Percentiles rank a stretch among this genome's conserved stretches.
Conservation (phyloP, 2,888 invertebrate genomes). For the Magallana nippona region DNA sequence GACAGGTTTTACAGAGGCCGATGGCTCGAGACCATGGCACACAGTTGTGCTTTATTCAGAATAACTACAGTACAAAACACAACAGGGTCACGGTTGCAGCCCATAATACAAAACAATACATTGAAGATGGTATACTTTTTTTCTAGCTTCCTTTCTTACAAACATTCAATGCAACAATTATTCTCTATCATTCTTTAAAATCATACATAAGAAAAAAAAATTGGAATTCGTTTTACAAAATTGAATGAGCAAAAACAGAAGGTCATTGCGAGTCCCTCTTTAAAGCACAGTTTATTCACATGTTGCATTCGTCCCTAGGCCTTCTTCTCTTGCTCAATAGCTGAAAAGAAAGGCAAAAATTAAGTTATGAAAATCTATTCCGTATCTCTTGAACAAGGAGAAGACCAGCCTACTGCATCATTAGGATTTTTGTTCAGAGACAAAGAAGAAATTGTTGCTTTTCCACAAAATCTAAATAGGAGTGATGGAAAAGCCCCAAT, state of each 20-base stretch:
- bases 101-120: neutral
- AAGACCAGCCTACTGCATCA: neutral
- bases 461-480: too few relatives aligned
- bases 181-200: neutral
- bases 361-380: neutral
- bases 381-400: neutral
- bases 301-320: conserved; percentile 32
- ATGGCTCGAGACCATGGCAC: neutral
- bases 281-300: conserved; percentile 23
- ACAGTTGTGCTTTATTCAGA: conserved; percentile 17
- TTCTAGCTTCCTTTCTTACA: neutral
- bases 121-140: neutral
- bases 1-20: neutral
- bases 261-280: neutral
- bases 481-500: too few relatives aligned
- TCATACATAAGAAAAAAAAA: conserved; percentile 15
- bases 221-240: conserved; percentile 42
- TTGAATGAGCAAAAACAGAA: conserved; percentile 23
- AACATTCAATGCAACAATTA: conserved; percentile 11
- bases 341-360: conserved; percentile 55
- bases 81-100: neutral
- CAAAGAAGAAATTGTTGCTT: too few relatives aligned
- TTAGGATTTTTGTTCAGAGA: too few relatives aligned
- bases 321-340: conserved; percentile 63
- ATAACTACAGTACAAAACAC: neutral